Conservation (phyloP, 2,888 invertebrate species). For the Drosophila eohydei region DNA sequence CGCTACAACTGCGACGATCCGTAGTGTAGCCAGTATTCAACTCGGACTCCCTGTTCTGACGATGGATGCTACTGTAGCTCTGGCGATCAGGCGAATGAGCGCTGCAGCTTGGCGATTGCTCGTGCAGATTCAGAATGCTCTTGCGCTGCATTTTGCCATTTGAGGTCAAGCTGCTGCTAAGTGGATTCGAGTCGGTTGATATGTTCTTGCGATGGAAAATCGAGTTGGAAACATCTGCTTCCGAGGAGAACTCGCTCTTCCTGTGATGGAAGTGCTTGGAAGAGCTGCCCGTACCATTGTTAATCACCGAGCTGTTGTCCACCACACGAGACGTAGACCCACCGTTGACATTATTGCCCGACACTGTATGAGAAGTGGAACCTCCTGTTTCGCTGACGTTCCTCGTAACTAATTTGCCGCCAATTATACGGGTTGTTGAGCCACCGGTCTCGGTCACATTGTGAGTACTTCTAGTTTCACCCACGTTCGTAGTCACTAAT, state of each 20-base stretch:
- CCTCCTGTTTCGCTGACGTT: neutral
- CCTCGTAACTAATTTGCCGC: constrained; percentile 5
- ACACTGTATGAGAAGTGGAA: constrained; percentile 18
- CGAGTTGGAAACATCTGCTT: constrained; percentile 90
- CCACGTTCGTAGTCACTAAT: constrained; percentile 11
- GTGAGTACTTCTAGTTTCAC: neutral
- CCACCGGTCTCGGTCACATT: constrained; percentile 16
- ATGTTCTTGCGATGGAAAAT: constrained; percentile 90
- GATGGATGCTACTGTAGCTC: constrained; percentile 92
- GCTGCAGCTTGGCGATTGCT: constrained; percentile 88
- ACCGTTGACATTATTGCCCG: constrained; percentile 33
- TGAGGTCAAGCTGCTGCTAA: constrained; percentile 79
- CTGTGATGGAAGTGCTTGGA: constrained; percentile 87
- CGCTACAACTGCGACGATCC: constrained; percentile 64
- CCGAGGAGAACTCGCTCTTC: constrained; percentile 90
- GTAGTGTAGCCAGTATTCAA: constrained; percentile 59
- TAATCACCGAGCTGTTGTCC: constrained; percentile 29
- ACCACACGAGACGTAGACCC: constrained; percentile 31
- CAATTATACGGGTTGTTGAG: constrained; percentile 7
- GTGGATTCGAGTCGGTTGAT: constrained; percentile 71
- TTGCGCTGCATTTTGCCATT: constrained; percentile 91
- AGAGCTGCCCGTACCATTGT: constrained; percentile 50
- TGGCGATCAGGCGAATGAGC: constrained; percentile 89
- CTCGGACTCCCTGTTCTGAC: constrained; percentile 88
- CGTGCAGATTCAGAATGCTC: constrained; percentile 92